phyloP scores from a whole-genome alignment of 2,113 vertebrate genomes.

The Epinephelus fuscoguttatus region DNA sequence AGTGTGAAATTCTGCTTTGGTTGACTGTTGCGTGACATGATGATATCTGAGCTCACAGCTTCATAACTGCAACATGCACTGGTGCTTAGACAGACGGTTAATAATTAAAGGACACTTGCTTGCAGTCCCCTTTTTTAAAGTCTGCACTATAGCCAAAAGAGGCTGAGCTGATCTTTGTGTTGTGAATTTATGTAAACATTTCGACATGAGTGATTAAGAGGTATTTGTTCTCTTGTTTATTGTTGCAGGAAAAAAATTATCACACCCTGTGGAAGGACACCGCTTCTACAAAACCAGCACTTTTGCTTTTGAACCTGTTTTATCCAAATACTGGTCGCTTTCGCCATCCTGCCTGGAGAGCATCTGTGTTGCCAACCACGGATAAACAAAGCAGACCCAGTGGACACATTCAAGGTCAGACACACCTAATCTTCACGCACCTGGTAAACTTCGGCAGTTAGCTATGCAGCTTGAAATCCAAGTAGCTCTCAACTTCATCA shows the following conservation, averaged over 20 bases:
- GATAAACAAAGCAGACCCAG: constrained; percentile 74
- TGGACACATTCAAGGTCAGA: constrained; percentile 73
- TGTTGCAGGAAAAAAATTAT: constrained; percentile 81
- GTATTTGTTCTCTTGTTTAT: constrained; percentile 12
- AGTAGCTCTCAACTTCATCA: constrained; percentile 99
- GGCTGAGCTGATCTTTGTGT: neutral
- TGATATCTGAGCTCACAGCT: constrained; percentile 22
- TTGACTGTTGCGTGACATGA: neutral
- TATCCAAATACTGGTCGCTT: constrained; percentile 81
- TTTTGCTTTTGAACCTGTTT: constrained; percentile 80
- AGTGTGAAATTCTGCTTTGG: neutral
- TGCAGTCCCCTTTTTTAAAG: neutral
- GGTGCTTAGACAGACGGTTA: neutral
- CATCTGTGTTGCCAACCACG: constrained; percentile 74
- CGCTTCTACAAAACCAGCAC: constrained; percentile 90
- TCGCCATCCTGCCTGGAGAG: constrained; percentile 70
- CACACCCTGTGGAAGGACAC: constrained; percentile 88
- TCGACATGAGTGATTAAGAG: constrained; percentile 2
- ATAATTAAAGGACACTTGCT: constrained; percentile 30
- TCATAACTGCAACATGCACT: constrained; percentile 11
- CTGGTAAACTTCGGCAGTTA: constrained; percentile 87
- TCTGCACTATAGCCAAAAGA: neutral
- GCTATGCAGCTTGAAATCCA: constrained; percentile 99
- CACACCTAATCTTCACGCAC: constrained; percentile 66
- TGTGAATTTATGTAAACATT: neutral